phyloP scores from a whole-genome alignment of 2,888 invertebrate species.

The Ochropleura leucogaster region DNA sequence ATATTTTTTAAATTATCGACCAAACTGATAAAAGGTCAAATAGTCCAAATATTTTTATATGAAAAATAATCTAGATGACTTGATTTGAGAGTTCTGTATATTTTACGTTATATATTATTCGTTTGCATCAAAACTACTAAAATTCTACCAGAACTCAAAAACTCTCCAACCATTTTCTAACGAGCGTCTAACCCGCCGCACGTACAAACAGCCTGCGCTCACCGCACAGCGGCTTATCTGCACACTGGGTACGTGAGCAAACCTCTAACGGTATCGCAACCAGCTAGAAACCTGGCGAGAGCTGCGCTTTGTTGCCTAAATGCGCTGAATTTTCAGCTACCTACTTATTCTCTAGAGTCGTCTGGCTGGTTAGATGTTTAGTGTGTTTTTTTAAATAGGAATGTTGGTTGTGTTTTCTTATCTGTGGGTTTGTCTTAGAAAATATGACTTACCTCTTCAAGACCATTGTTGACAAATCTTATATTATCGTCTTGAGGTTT shows the following conservation, averaged over 20 bases:
- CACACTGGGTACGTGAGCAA: conserved; percentile 65
- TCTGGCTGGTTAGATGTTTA: neutral
- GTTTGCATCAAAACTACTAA: neutral
- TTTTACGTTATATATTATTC: no score
- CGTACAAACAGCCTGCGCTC: conserved; percentile 48
- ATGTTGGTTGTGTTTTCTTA: neutral
- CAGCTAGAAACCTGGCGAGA: conserved; percentile 55
- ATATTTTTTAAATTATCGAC: no score
- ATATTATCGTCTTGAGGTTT: neutral
- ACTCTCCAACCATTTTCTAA: conserved; percentile 37
- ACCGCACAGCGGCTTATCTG: conserved; percentile 64
- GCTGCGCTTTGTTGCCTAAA: conserved; percentile 65
- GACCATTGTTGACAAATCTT: neutral
- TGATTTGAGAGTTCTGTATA: no score
- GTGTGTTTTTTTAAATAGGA: conserved; percentile 8
- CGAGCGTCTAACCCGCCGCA: conserved; percentile 58
- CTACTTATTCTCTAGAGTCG: conserved; percentile 42
- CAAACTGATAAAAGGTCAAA: no score
- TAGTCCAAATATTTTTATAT: no score
- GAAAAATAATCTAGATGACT: no score
- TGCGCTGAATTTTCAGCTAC: conserved; percentile 60
- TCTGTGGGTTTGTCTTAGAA: neutral
- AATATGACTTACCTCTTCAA: neutral
- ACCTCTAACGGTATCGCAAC: conserved; percentile 68
- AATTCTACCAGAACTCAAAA: neutral